These are phyloP conservation scores for Catocala sponsa DNA, from an alignment of 2,888 invertebrate species.

Conservation along the genomic window DNA sequence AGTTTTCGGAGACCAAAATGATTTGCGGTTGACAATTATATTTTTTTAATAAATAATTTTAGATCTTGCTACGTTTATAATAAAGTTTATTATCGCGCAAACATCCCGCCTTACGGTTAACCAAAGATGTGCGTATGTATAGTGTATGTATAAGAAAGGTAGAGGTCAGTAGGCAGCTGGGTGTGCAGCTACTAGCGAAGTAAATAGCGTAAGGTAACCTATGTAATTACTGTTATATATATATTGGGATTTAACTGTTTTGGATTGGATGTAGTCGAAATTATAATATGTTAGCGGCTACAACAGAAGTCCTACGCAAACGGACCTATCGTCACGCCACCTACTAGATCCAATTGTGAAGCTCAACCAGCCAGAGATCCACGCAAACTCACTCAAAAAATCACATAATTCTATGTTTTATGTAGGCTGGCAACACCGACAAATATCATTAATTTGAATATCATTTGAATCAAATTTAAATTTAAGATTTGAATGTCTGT, in stretches of 20 bases:
- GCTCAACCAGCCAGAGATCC: too few relatives aligned
- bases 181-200: slow-evolving; percentile 60
- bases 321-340: too few relatives aligned
- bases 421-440: too few relatives aligned
- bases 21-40: slow-evolving; percentile 2
- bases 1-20: background rate
- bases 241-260: slow-evolving; percentile 19
- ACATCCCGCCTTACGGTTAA: slow-evolving; percentile 62
- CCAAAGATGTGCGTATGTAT: slow-evolving; percentile 71
- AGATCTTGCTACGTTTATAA: slow-evolving; percentile 4
- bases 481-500: too few relatives aligned
- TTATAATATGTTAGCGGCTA: background rate
- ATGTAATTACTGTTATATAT: slow-evolving; percentile 36
- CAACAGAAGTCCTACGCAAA: too few relatives aligned
- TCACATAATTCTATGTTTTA: too few relatives aligned
- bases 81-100: slow-evolving; percentile 56
- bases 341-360: too few relatives aligned
- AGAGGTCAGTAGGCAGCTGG: slow-evolving; percentile 58
- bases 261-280: slow-evolving; percentile 19
- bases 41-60: background rate
- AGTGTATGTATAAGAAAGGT: slow-evolving; percentile 57
- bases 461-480: too few relatives aligned
- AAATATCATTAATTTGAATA: too few relatives aligned
- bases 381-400: too few relatives aligned
- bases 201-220: slow-evolving; percentile 53